Evolutionary conservation across 1,140 invertebrate genomes (phyloP).

Genomic region (Pemphigus obesinymphae): DNA sequence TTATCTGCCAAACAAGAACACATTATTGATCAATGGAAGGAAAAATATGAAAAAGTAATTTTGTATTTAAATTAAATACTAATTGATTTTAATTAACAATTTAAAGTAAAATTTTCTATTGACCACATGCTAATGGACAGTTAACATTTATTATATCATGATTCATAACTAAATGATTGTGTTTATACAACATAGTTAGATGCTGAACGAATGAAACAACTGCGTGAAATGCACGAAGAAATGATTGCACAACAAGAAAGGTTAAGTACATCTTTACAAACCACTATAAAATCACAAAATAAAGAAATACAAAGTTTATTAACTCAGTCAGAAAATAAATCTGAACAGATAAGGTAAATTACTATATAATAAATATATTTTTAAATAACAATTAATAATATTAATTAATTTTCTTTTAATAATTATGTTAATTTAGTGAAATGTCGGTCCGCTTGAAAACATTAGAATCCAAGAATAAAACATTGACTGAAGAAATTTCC

Average conservation of each 20-base stretch:
- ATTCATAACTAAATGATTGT: neutral
- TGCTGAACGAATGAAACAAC: constrained; percentile 32
- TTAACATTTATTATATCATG: no score
- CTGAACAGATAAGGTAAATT: constrained; percentile 27
- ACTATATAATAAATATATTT: neutral
- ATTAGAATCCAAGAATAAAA: constrained; percentile 23
- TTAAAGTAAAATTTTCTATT: no score
- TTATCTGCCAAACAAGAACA: constrained; percentile 18
- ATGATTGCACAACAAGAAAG: constrained; percentile 34
- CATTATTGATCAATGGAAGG: constrained; percentile 9
- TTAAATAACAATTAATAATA: neutral
- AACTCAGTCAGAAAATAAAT: constrained; percentile 28
- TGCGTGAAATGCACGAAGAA: constrained; percentile 33
- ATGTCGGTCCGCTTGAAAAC: constrained; percentile 11
- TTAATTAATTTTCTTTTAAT: neutral
- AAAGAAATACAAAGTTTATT: constrained; percentile 34
- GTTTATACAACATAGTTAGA: neutral
- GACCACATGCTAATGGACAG: no score
- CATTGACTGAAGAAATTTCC: constrained; percentile 7
- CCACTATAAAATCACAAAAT: constrained; percentile 34
- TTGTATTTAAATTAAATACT: neutral
- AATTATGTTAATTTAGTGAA: constrained; percentile 5
- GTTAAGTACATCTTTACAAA: constrained; percentile 1
- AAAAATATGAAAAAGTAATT: constrained; percentile 40
- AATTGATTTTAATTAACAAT: neutral